Evolutionary conservation across 1,140 invertebrate genomes (phyloP), one percentile per base, ranked within the genome.

Genomic region (Reticulitermes speratus): DNA sequence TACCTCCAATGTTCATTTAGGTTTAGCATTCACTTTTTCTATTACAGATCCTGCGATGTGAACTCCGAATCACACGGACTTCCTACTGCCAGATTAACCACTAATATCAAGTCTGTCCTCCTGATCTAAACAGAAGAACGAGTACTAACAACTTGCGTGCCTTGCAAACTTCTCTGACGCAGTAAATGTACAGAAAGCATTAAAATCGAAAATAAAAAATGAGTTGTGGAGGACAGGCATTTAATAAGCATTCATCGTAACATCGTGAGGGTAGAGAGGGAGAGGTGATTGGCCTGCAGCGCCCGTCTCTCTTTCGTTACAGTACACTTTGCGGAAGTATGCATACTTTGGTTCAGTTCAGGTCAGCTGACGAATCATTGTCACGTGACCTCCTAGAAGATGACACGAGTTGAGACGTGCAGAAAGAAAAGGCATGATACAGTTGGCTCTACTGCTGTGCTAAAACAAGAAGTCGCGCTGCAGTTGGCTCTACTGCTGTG

Each of bases 321-420:
- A 75, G 25, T 75, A 30, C 65, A n/a, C 65, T 75, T 75, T 75
- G 65, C 65, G 65, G 65, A 75, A 75, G 65, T 75, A 75, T 75
- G 65, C 65, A 75, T 75, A 75, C 65, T 75, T 75, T 16, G 65
- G 65, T 30, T 75, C n/a, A 30, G 65, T 75, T 75, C 65, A 75
- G 65, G 65, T 75, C 65, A 75, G 65, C 65, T 75, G 65, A 75
- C 65, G 65, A 75, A 75, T 16, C 65, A 75, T 75, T 75, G 65
- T 75, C 65, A 75, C 65, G 65, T 75, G 65, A 75, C 65, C 59
- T 23, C 59, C n/a, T 75, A 30, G 7, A 75, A 75, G 65, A 75
- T 75, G 65, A 75, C 65, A 75, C 65, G 65, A 75, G 65, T 75
- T 75, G 65, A 75, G 25, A 75, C 65, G 65, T 75, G 65, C 65